Percentiles rank a stretch among this genome's conserved stretches.
These are phyloP conservation scores for Pollenia angustigena DNA, from an alignment of 2,888 invertebrate species.

Conservation along the genomic window DNA sequence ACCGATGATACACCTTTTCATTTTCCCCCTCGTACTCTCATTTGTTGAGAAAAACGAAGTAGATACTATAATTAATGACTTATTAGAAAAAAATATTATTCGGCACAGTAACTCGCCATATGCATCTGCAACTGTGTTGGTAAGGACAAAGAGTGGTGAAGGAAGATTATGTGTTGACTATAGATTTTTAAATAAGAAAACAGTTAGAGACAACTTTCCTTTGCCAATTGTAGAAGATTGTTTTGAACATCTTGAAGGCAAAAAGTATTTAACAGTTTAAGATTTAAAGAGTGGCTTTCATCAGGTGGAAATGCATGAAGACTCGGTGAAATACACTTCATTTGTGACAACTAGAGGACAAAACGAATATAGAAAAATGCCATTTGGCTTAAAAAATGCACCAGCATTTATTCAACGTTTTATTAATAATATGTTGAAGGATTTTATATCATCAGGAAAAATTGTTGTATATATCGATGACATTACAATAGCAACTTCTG, in stretches of 20 bases:
- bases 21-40: conserved; percentile 11
- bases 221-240: conserved; percentile 15
- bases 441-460: conserved; percentile 36
- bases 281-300: conserved; percentile 34
- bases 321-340: conserved; percentile 21
- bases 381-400: conserved; percentile 43
- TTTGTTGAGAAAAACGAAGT: conserved; percentile 43
- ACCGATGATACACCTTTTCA: conserved; percentile 35
- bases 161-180: conserved; percentile 72
- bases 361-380: conserved; percentile 19
- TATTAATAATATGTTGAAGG: conserved; percentile 35
- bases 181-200: conserved; percentile 61
- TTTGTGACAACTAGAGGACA: conserved; percentile 33
- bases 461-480: conserved; percentile 63
- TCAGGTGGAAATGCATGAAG: conserved; percentile 26
- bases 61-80: too few species aligned
- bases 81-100: too few species aligned
- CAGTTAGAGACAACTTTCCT: too few species aligned
- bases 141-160: conserved; percentile 69
- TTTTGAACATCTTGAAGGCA: conserved; percentile 10
- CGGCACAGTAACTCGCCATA: conserved; percentile 5
- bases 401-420: conserved; percentile 64
- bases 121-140: conserved; percentile 71
- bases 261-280: conserved; percentile 6
- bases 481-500: conserved; percentile 53